Evolutionary conservation across 92 coral and sea anemone species (phyloP).

Genomic region (Bergia puertoricense): DNA sequence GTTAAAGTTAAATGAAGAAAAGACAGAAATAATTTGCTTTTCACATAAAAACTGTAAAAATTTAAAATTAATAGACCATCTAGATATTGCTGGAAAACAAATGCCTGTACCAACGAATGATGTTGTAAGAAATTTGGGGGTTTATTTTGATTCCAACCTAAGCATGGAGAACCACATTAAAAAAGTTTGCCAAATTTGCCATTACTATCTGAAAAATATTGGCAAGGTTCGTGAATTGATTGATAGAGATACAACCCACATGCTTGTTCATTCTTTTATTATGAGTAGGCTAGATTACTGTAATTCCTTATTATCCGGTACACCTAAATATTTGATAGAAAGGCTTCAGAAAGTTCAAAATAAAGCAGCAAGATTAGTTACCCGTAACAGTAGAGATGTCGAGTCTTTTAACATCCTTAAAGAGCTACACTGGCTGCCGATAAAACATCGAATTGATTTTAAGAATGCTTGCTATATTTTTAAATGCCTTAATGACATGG

Average conservation of each 20-base stretch:
- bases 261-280: neutral
- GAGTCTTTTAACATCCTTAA: neutral
- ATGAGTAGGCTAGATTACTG: neutral
- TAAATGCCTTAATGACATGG: conserved; percentile 27
- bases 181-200: neutral
- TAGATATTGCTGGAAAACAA: neutral
- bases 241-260: neutral
- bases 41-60: neutral
- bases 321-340: neutral
- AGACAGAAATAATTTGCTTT: neutral
- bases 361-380: neutral
- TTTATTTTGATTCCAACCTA: neutral
- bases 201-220: neutral
- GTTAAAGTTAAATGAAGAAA: neutral
- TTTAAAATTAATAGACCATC: neutral
- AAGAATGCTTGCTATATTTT: neutral
- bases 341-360: neutral
- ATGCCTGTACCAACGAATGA: neutral
- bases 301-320: neutral
- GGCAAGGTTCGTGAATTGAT: neutral
- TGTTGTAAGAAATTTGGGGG: neutral
- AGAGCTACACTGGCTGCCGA: neutral
- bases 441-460: neutral
- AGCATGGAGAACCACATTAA: neutral
- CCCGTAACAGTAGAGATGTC: neutral